Evolutionary conservation across 2,797 vertebrate species (phyloP).

Genomic region (Xenops minutus): DNA sequence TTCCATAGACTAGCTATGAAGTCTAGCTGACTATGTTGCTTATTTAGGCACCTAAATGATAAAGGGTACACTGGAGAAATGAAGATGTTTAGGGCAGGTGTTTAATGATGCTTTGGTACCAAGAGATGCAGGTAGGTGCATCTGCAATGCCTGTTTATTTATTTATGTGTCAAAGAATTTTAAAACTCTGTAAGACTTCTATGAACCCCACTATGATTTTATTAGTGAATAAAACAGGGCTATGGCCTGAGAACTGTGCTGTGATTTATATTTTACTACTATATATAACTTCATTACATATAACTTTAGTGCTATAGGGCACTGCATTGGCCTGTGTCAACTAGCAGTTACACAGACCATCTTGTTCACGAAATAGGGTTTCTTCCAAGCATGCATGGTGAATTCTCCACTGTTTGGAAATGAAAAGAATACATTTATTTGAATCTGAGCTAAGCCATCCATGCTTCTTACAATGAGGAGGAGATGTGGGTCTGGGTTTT

Average conservation of each 20-base stretch:
- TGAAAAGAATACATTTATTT: neutral
- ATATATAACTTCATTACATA: neutral
- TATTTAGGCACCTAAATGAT: neutral
- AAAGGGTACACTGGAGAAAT: neutral
- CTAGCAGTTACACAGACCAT: neutral
- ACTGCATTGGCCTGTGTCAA: neutral
- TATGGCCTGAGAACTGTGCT: neutral
- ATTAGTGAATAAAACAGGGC: neutral
- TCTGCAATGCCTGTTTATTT: neutral
- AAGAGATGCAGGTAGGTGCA: neutral
- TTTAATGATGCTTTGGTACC: neutral
- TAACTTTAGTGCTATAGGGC: neutral
- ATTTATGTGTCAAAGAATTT: neutral
- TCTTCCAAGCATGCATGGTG: neutral
- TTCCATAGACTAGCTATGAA: neutral
- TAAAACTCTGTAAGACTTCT: neutral
- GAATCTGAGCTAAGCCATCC: neutral
- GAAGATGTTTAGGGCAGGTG: neutral
- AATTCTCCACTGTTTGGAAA: neutral
- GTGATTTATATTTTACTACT: neutral
- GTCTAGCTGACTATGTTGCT: neutral
- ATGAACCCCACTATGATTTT: neutral
- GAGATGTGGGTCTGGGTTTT: neutral
- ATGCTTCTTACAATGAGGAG: neutral
- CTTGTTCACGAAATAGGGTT: rapidly evolving